Evolutionary conservation across 2,113 vertebrate species (phyloP).

Genomic region (Sebastes fasciatus): DNA sequence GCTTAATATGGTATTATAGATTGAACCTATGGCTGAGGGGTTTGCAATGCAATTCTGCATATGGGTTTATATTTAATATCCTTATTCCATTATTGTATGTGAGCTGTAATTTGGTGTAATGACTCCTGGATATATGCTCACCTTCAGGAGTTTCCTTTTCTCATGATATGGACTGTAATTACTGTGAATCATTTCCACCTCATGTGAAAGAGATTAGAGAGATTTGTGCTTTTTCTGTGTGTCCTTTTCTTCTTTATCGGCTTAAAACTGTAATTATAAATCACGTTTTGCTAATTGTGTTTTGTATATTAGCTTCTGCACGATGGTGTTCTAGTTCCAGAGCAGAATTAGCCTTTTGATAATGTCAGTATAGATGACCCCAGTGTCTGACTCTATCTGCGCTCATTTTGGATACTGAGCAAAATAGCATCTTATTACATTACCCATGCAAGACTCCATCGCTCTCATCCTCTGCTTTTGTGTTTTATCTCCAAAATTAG

Average conservation of each 20-base stretch:
- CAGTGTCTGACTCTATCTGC: constrained; percentile 10
- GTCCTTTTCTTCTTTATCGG: constrained; percentile 20
- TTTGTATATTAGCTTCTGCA: constrained; percentile 18
- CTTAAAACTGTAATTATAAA: constrained; percentile 46
- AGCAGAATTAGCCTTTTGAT: constrained; percentile 20
- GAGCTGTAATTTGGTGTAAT: constrained; percentile 26
- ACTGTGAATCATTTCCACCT: constrained; percentile 39
- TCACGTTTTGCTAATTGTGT: constrained; percentile 46
- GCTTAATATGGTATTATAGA: constrained; percentile 23
- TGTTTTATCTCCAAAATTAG: constrained; percentile 36
- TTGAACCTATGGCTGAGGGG: constrained; percentile 7
- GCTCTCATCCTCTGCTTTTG: constrained; percentile 15
- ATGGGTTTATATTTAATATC: constrained; percentile 24
- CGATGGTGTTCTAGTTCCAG: neutral
- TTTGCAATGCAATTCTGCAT: neutral
- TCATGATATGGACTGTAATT: constrained; percentile 45
- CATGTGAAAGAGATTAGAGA: constrained; percentile 40
- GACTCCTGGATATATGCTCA: constrained; percentile 11
- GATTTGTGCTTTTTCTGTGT: constrained; percentile 6
- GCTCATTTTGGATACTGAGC: constrained; percentile 42
- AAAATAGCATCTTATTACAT: constrained; percentile 41
- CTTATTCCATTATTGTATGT: constrained; percentile 7
- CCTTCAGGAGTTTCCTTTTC: constrained; percentile 26
- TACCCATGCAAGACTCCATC: constrained; percentile 23
- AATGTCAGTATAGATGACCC: constrained; percentile 24